Conservation (phyloP, 2,797 vertebrate genomes). For the Acomys russatus region DNA sequence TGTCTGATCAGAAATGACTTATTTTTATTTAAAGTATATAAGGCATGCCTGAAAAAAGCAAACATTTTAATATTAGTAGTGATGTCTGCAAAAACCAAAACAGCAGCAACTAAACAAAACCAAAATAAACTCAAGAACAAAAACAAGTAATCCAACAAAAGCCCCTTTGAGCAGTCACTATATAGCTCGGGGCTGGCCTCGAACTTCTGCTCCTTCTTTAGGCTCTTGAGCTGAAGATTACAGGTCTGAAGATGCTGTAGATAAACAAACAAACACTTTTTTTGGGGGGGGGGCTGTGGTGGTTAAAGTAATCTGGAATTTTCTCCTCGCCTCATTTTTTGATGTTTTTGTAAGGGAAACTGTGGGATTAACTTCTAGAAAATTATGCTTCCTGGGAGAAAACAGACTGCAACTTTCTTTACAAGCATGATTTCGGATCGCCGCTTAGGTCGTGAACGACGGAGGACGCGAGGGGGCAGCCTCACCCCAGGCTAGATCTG, state of each 20-base stretch:
- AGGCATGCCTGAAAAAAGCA: not conserved
- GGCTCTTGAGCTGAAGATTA: not conserved
- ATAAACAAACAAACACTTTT: not conserved
- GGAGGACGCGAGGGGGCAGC: slow-evolving; percentile 74
- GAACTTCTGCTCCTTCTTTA: not conserved
- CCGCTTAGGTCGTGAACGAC: not conserved
- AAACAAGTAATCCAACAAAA: not conserved
- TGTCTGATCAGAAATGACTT: not conserved
- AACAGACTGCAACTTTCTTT: not conserved
- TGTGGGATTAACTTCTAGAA: not conserved
- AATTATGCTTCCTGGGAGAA: not conserved
- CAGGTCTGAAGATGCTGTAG: not conserved
- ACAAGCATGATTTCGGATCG: not conserved
- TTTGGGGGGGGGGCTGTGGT: not conserved
- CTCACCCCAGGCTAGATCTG: not conserved
- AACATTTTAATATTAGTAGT: not conserved
- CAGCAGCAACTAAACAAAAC: not conserved
- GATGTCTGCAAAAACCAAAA: not conserved
- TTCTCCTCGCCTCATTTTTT: not conserved
- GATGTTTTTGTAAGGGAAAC: not conserved
- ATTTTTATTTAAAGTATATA: not conserved
- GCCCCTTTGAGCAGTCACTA: not conserved
- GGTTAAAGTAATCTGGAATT: not conserved
- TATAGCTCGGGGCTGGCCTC: not conserved
- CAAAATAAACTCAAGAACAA: not conserved